Evolutionary conservation across 1,140 invertebrate genomes (phyloP).

Genomic region (Thrips palmi): DNA sequence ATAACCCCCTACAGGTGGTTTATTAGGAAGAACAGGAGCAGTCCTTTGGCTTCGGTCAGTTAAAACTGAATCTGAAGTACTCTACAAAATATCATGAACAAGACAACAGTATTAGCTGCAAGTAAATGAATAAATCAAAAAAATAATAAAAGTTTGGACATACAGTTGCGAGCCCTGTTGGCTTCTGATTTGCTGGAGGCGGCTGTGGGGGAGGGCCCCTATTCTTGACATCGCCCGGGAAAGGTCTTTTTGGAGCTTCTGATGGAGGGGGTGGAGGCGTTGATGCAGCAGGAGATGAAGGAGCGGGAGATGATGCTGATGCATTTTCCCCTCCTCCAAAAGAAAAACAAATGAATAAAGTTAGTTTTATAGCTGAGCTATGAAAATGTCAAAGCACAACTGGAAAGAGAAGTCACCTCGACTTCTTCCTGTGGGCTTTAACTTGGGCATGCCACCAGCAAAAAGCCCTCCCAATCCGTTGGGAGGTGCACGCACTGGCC

Average conservation of each 20-base stretch:
- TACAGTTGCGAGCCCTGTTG: too few species aligned
- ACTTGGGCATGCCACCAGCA: conserved; percentile 71
- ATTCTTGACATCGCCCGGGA: conserved; percentile 18
- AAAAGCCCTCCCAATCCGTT: conserved; percentile 54
- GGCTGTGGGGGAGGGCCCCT: conserved; percentile 32
- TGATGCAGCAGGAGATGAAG: neutral
- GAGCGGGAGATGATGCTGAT: conserved; percentile 2
- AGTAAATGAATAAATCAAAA: conserved; percentile 5
- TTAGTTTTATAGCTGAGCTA: neutral
- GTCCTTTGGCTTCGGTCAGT: conserved; percentile 7
- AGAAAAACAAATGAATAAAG: conserved; percentile 3
- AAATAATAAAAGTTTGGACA: conserved; percentile 17
- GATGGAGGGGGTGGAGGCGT: neutral
- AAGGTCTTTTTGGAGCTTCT: conserved; percentile 10
- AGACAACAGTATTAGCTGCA: conserved; percentile 6
- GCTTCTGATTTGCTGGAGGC: conserved; percentile 30
- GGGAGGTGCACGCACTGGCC: conserved; percentile 8
- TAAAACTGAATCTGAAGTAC: conserved; percentile 18
- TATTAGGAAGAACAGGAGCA: conserved; percentile 12
- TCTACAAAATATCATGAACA: conserved; percentile 15
- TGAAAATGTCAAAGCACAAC: neutral
- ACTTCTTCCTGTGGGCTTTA: conserved; percentile 49
- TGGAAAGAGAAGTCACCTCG: conserved; percentile 12
- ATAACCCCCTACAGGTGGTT: conserved; percentile 21
- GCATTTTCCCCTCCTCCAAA: neutral